Conservation (phyloP, 2,113 vertebrate genomes). For the Prietella phreatophila region DNA sequence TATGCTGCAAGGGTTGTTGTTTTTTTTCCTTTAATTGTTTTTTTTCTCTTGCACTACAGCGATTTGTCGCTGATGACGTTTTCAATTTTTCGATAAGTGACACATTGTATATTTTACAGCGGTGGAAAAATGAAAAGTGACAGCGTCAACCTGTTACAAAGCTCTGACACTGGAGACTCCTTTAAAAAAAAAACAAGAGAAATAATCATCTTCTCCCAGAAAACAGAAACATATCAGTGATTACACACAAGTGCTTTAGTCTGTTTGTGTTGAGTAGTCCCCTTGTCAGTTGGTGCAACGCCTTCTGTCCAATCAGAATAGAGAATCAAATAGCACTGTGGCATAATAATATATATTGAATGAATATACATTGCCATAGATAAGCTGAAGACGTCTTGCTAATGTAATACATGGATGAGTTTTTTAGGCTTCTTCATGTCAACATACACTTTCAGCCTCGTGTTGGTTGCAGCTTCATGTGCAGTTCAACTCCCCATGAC, state of each 20-base stretch:
- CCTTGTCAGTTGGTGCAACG: not conserved
- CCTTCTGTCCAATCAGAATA: not conserved
- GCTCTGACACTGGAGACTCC: no score
- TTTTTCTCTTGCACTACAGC: not conserved
- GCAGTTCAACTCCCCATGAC: not conserved
- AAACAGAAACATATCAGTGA: no score
- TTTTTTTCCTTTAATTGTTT: not conserved
- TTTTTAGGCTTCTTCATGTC: not conserved
- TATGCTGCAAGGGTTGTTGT: not conserved
- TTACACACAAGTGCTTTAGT: no score
- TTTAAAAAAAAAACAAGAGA: no score
- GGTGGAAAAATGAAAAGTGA: no score
- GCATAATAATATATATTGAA: no score
- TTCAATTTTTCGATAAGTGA: not conserved
- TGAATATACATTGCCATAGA: no score
- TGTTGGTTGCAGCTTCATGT: not conserved
- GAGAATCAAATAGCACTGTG: no score
- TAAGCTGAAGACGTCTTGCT: not conserved
- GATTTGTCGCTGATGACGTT: not conserved
- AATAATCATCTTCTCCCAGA: no score
- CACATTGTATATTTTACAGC: not conserved
- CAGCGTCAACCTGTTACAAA: no score
- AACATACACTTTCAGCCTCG: not conserved
- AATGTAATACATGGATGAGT: not conserved
- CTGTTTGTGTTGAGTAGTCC: not conserved